Conservation (phyloP, 1,140 invertebrate species). For the Trichoplusia ni region DNA sequence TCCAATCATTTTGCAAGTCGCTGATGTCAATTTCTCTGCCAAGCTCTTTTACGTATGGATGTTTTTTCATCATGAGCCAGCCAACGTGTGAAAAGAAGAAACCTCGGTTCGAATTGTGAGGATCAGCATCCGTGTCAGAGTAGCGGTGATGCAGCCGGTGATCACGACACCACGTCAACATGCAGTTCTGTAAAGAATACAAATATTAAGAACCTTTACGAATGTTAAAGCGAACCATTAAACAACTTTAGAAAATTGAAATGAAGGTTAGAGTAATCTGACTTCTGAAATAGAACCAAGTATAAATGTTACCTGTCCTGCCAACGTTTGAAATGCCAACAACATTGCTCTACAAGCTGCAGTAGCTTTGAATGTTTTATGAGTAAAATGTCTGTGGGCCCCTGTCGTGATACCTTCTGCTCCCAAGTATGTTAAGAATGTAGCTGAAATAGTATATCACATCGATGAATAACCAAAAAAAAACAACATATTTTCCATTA, state of each 20-base stretch:
- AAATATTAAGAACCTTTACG: too few species aligned
- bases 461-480: not conserved
- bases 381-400: slow-evolving; percentile 81
- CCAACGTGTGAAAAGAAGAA: slow-evolving; percentile 88
- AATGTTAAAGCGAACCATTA: too few species aligned
- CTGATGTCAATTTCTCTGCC: slow-evolving; percentile 85
- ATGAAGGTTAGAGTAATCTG: too few species aligned
- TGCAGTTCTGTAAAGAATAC: slow-evolving; percentile 81
- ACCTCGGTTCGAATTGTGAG: slow-evolving; percentile 85
- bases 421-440: slow-evolving; percentile 45
- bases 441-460: slow-evolving; percentile 50
- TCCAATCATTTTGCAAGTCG: slow-evolving; percentile 86
- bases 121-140: slow-evolving; percentile 86
- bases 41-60: slow-evolving; percentile 84
- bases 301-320: slow-evolving; percentile 79
- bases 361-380: slow-evolving; percentile 81
- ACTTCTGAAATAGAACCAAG: not conserved
- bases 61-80: slow-evolving; percentile 85
- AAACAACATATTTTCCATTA: too few species aligned
- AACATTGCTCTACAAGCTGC: slow-evolving; percentile 69
- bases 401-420: slow-evolving; percentile 81
- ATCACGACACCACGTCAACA: slow-evolving; percentile 83
- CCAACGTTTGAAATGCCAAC: slow-evolving; percentile 76
- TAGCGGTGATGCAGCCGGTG: slow-evolving; percentile 86
- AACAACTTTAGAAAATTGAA: too few species aligned